Evolutionary conservation across 1,140 invertebrate genomes (phyloP), one percentile per base, ranked within the genome.

Genomic region (Eriocheir sinensis): DNA sequence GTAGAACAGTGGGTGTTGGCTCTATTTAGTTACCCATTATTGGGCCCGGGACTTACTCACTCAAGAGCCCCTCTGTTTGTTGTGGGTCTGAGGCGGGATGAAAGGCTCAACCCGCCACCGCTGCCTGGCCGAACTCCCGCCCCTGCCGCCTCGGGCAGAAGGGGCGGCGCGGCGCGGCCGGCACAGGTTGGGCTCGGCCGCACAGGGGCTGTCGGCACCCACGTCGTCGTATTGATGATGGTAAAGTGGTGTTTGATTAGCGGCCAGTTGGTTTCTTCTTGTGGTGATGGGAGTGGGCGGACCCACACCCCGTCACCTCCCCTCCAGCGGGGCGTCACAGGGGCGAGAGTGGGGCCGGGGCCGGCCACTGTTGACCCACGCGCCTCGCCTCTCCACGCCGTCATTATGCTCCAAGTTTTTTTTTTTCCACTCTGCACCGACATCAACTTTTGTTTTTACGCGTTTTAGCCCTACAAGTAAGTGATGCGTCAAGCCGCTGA

Each of bases 241-340:
- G 81, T 93, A 93, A 93, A 93, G 92, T 93, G 83, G 80, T 93
- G 92, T 93, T 93, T 93, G 92, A 93, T 85, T 93, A 93, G 92
- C 92, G 92, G 92, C 34, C 81, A 86, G 92, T 93, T 93, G 81
- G 91, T 92, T 88, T 93, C 92, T 85, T 86, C 81, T 88, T 53
- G 41, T 32, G 81, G 48, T 32, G 41, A 9, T 27, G 91, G 90
- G 89, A 60, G 90, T 38, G 60, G 90, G 90, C n/a, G 60, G 60
- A 27, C 21, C 32, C 48, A 40, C 88, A 53, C 48, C 48, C 34
- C 60, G 36, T 34, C 30, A 81, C 38, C 80, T n/a, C 38, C 91
- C 91, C 81, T 44, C n/a, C 21, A 32, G 34, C n/a, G 36, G 91
- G 36, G 91, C 30, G 80, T 38, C 91, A 30, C 72, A 81, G 80